Evolutionary conservation across 2,888 invertebrate species (phyloP), one percentile per base, ranked within the genome.

Genomic region (Acanthoscelides obtectus): DNA sequence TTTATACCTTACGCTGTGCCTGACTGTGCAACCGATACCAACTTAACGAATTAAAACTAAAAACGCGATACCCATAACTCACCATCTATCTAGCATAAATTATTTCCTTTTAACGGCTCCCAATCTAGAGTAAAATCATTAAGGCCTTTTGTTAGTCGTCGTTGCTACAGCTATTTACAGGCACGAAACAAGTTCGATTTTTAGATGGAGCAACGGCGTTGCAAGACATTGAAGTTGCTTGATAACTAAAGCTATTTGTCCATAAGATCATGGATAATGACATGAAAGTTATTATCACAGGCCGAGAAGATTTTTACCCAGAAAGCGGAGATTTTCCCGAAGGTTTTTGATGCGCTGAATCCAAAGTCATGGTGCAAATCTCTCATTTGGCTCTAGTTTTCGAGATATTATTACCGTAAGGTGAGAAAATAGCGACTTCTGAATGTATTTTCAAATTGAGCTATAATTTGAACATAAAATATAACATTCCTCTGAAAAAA

Each of bases 41-140:
- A 78, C 77, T 77, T 78, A 78, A 80, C 77, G 79, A 77, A 80
- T 80, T 79, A 79, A 78, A 79, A 79, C 77, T 74, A 76, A 76
- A 77, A 79, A 80, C 80, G 80, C 80, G 77, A 80, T 75, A 78
- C 20, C 75, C 70, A 79, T 80, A 79, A 77, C 74, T 79, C 79
- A 79, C 74, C 72, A 74, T 75, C 75, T 77, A 76, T 77, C 75
- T 45, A 45, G 77, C 74, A 80, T 80, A 80, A 80, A 79, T 79
- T 79, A 79, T 79, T 78, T 76, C 73, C 77, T 73, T 75, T 76
- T 74, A 72, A 76, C 77, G 77, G 77, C 77, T 78, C 78, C 75
- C 75, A 77, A 77, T 78, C 76, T 78, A 70, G 70, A 70, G 73
- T 72, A 70, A 69, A 75, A 76, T 79, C 79, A 79, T 79, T 79